Percentiles rank a stretch among this genome's conserved stretches.
Conservation (phyloP, 2,797 vertebrate genomes). For the Trachops cirrhosus region DNA sequence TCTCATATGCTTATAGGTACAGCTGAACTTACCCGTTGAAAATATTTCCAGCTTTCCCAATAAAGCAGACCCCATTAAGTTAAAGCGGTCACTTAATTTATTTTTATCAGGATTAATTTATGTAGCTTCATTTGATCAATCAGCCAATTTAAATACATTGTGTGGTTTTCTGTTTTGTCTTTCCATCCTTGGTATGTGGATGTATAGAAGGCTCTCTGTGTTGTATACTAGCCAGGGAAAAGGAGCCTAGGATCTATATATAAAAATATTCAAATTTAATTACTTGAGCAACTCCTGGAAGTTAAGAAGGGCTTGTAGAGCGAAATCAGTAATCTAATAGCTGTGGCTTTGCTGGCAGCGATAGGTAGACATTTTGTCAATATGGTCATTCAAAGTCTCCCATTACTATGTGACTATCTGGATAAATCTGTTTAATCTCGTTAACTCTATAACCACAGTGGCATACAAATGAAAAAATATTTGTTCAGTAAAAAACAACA, state of each 20-base stretch:
- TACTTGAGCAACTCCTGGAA: neutral
- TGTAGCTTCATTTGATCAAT: neutral
- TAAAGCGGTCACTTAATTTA: neutral
- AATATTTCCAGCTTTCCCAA: neutral
- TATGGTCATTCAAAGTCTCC: neutral
- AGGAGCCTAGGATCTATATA: neutral
- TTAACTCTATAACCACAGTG: neutral
- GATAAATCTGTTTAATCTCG: neutral
- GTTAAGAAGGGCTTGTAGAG: neutral
- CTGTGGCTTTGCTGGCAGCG: neutral
- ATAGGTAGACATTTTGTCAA: neutral
- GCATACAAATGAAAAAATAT: neutral
- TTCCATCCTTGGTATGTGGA: neutral
- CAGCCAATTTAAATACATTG: neutral
- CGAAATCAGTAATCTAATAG: neutral
- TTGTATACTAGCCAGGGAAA: neutral
- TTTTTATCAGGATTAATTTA: neutral
- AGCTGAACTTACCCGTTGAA: neutral
- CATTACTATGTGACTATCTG: neutral
- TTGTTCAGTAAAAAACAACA: neutral
- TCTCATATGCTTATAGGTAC: neutral
- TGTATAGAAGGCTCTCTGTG: neutral
- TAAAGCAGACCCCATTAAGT: neutral
- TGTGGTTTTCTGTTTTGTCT: neutral
- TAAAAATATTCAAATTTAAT: neutral